Base-by-base conservation (phyloP, 2,888 invertebrate species). In the Drosophila helvetica region DNA sequence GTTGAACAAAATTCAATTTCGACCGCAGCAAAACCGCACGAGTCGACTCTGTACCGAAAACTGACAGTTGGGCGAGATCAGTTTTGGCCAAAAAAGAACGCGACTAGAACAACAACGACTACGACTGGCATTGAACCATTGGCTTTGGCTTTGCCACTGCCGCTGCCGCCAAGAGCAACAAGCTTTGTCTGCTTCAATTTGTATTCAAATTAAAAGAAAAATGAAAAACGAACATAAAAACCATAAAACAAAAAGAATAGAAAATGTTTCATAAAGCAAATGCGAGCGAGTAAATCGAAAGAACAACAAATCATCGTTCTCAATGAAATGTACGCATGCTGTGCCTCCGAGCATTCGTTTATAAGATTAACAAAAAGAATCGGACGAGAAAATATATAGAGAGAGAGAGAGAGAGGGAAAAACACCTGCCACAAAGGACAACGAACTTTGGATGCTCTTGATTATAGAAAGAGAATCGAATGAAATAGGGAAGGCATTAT, bases 1-100 rank as follows among this genome's bases (percentile, higher is more conserved):
- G 77, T 73, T 33, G 75, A 76, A 77, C 74, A 76, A 73, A 54
- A 57, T 58, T 69, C 74, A 68, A 75, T 61, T 67, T 75, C 45
- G 74, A 38, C 68, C 74, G 79, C 79, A 74, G 46, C 70, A 69
- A 67, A 66, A 85, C 85, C 88, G 86, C 88, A 79, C 85, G 84
- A 80, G 75, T 86, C 85, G 88, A 69, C 88, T 70, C 73, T 80
- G 72, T 86, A 77, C 80, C 55, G 81, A 78, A 85, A 87, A 85
- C 90, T 89, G 90, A 89, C 90, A 89, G 80, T 90, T 90, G 80
- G 80, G 86, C 84, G 88, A 90, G 87, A 89, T 90, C 90, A 90
- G 89, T 89, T 88, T 89, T 89, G 87, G 77, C 78, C 79, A 89
- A 88, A 84, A 72, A 70, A 52, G 33, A 57, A 54, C 76, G 59